Evolutionary conservation across 1,140 invertebrate genomes (phyloP).

Genomic region (Hetaerina americana): DNA sequence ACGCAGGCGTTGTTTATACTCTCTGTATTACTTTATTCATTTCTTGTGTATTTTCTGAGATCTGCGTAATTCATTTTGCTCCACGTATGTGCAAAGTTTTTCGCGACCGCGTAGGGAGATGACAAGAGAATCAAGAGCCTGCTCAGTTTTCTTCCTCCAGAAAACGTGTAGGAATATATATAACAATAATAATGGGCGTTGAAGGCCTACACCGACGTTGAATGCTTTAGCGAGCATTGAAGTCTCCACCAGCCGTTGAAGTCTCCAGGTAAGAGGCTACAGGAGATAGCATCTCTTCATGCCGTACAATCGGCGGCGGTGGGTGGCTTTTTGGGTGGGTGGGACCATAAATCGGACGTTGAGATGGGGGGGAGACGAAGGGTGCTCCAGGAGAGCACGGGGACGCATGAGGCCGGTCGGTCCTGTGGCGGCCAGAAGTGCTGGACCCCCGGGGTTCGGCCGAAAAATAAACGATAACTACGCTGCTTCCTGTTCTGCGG

Average conservation of each 20-base stretch:
- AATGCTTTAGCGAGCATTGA: not conserved
- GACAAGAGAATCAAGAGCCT: no score
- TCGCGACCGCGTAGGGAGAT: no score
- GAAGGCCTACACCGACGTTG: not conserved
- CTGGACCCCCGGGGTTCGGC: not conserved
- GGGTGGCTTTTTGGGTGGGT: not conserved
- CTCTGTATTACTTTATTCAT: no score
- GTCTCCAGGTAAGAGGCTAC: not conserved
- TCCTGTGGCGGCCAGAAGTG: not conserved
- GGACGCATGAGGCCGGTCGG: not conserved
- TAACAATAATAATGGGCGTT: not conserved
- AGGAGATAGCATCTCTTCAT: not conserved
- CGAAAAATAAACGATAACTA: not conserved
- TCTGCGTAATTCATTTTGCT: no score
- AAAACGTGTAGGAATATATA: not conserved
- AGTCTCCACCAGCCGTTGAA: not conserved
- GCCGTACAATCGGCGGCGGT: not conserved
- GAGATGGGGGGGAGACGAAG: not conserved
- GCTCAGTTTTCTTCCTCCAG: no score
- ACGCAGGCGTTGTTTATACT: no score
- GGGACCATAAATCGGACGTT: not conserved
- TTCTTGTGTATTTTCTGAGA: no score
- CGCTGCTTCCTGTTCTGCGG: not conserved
- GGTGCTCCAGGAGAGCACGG: not conserved
- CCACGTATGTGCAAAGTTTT: no score